Percentiles rank a stretch among this genome's conserved stretches.
phyloP scores from a whole-genome alignment of 2,797 vertebrate species.

The Varecia variegata region DNA sequence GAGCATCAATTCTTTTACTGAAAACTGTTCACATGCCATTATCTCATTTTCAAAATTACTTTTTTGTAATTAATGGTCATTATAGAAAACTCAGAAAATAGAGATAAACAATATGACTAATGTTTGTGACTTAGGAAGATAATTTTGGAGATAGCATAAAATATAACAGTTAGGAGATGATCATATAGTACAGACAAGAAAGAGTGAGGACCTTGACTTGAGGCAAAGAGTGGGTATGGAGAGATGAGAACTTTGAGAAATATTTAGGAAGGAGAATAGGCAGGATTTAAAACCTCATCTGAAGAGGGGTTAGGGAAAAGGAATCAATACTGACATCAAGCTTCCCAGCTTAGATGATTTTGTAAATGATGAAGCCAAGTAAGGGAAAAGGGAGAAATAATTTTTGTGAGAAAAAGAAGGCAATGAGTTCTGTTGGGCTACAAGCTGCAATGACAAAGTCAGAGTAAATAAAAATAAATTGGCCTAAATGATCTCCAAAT shows the following conservation, averaged over 20 bases:
- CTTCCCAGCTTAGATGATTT: not conserved
- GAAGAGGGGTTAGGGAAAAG: not conserved
- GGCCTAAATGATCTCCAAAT: not conserved
- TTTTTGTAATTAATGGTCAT: not conserved
- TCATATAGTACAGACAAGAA: not conserved
- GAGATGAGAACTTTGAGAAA: not conserved
- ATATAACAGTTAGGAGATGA: not conserved
- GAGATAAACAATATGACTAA: not conserved
- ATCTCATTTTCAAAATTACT: not conserved
- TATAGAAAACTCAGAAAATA: not conserved
- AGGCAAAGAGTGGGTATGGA: not conserved
- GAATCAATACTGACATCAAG: not conserved
- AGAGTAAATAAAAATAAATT: constrained; percentile 50
- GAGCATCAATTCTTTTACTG: not conserved
- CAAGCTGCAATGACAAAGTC: not conserved
- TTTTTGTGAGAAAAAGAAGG: constrained; percentile 13
- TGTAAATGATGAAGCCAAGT: not conserved
- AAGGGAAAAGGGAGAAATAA: not conserved
- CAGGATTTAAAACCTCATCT: not conserved
- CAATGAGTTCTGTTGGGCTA: not conserved
- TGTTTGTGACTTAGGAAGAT: not conserved
- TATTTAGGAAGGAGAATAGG: not conserved
- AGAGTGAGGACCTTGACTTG: not conserved
- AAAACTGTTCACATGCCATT: not conserved
- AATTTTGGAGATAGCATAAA: not conserved